phyloP scores from a whole-genome alignment of 2,113 vertebrate species.

The Prunella himalayana region DNA sequence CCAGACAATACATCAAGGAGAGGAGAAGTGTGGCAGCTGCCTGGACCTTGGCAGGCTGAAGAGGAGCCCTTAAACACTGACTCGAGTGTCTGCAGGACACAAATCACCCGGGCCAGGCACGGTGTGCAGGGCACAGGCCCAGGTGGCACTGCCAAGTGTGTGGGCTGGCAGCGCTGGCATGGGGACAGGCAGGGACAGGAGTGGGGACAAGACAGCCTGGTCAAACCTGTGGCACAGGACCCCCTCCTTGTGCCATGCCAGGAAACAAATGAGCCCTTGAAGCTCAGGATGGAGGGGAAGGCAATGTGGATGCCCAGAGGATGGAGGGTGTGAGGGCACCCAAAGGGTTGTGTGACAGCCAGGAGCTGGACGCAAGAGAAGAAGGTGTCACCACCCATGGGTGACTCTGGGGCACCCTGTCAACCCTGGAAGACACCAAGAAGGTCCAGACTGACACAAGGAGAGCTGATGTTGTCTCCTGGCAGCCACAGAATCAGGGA shows the following conservation, averaged over 20 bases:
- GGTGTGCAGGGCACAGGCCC: not conserved
- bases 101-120: not conserved
- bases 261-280: not conserved
- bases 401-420: not conserved
- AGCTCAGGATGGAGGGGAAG: not conserved
- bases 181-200: not conserved
- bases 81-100: not conserved
- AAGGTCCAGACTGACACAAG: not conserved
- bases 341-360: not conserved
- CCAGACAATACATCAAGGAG: not conserved
- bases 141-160: fast-evolving
- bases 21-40: not conserved
- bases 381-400: not conserved
- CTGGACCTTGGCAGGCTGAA: not conserved
- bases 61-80: not conserved
- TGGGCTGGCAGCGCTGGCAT: not conserved
- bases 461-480: not conserved
- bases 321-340: not conserved
- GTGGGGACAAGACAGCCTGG: not conserved
- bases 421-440: not conserved
- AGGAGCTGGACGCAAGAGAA: not conserved
- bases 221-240: not conserved
- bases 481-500: not conserved
- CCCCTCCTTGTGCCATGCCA: not conserved
- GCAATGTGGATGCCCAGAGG: fast-evolving